These are phyloP conservation scores for Trachythela sp. DNA, from an alignment of 64 coral and sea anemone genomes.

Conservation along the genomic window DNA sequence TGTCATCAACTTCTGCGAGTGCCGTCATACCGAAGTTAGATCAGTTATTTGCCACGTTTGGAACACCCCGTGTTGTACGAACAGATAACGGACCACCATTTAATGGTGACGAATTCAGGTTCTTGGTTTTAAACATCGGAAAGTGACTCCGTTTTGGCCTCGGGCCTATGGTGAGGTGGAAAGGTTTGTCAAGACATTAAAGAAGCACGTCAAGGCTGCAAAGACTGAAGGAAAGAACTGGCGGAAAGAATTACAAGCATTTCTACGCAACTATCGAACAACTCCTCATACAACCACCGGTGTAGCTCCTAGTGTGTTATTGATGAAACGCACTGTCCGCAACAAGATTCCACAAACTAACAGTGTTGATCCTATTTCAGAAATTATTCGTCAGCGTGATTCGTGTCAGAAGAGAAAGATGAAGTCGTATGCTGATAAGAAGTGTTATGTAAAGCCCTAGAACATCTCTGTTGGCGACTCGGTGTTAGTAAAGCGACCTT, in stretches of 20 bases:
- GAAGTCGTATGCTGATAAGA: constrained; percentile 27
- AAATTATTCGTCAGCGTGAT: constrained; percentile 33
- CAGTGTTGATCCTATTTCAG: constrained; percentile 22
- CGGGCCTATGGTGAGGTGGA: constrained; percentile 33
- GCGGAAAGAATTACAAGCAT: constrained; percentile 5
- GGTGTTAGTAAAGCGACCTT: constrained; percentile 35
- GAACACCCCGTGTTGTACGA: too few relatives aligned
- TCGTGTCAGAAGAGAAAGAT: constrained; percentile 17
- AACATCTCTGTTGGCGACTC: constrained; percentile 17
- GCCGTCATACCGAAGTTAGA: background rate
- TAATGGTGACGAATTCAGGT: background rate
- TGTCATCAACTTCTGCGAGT: background rate
- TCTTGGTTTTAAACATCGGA: background rate
- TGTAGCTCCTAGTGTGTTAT: too few relatives aligned
- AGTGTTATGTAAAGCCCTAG: constrained; percentile 33
- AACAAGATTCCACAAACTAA: constrained; percentile 48
- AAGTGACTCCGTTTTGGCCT: constrained; percentile 33
- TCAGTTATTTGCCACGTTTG: background rate
- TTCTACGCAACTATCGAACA: constrained; percentile 3
- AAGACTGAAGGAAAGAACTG: constrained; percentile 30
- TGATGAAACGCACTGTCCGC: too few relatives aligned
- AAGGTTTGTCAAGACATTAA: constrained; percentile 43
- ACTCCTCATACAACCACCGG: too few relatives aligned
- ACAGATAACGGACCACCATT: background rate
- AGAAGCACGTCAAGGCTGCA: constrained; percentile 37